These are phyloP conservation scores for Athrips mouffetella DNA, from an alignment of 2,888 invertebrate genomes.

Conservation along the genomic window DNA sequence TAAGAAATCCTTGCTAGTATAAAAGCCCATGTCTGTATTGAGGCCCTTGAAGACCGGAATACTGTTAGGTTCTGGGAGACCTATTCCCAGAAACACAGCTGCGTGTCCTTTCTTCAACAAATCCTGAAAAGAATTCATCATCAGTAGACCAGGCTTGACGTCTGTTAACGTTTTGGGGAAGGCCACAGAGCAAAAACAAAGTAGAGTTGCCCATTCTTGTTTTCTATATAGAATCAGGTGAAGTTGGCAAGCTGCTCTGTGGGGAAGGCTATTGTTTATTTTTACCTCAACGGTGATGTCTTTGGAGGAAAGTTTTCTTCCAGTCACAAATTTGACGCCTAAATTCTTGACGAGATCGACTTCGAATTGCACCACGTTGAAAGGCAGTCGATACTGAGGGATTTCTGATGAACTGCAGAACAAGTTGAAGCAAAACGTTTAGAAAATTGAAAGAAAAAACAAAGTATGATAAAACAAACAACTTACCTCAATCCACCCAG, in stretches of 20 bases:
- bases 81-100: conserved; percentile 91
- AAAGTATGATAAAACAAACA: not conserved
- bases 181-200: too few relatives aligned
- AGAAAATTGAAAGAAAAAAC: not conserved
- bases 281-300: conserved; percentile 85
- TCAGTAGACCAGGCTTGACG: not conserved
- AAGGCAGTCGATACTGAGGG: conserved; percentile 97
- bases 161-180: not conserved
- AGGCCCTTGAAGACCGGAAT: conserved; percentile 87
- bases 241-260: not conserved
- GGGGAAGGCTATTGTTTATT: not conserved
- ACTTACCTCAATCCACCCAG: conserved; percentile 92
- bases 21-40: conserved; percentile 90
- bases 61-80: conserved; percentile 92
- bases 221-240: too few relatives aligned
- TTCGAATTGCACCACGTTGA: conserved; percentile 95
- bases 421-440: not conserved
- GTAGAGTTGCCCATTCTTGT: too few relatives aligned
- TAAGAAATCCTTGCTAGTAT: conserved; percentile 95
- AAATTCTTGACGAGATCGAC: conserved; percentile 93
- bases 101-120: conserved; percentile 80
- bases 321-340: conserved; percentile 91
- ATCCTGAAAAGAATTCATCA: conserved; percentile 55
- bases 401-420: conserved; percentile 92
- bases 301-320: conserved; percentile 82